Conservation (phyloP, 64 coral and sea anemone species). For the Pocillopora verrucosa region DNA sequence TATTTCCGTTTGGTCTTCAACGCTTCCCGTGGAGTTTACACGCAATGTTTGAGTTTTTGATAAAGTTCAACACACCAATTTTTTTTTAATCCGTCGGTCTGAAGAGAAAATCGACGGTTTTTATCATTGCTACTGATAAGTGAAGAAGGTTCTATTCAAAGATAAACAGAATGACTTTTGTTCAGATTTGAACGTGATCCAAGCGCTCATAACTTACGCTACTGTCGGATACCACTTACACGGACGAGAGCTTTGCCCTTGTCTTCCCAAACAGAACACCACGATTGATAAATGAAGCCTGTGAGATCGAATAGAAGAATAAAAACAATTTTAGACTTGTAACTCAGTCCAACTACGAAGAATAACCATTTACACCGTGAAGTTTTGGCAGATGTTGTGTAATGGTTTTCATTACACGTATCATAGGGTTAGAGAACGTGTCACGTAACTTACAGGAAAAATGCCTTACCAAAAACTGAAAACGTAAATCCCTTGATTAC, state of each 20-base stretch:
- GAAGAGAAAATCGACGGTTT: background rate
- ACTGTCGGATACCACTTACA: background rate
- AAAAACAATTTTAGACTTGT: background rate
- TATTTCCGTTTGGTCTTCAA: no score
- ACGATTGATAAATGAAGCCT: slow-evolving; percentile 1
- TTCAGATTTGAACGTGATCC: background rate
- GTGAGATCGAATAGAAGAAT: background rate
- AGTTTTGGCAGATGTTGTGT: no score
- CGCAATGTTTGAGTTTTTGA: no score
- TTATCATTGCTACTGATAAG: background rate
- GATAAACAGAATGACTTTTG: no score
- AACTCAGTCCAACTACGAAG: background rate
- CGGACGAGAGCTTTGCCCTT: background rate
- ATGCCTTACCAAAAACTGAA: slow-evolving; percentile 4
- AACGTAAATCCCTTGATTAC: background rate
- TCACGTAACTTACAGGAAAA: background rate
- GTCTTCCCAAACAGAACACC: background rate
- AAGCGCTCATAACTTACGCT: background rate
- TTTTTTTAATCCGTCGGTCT: no score
- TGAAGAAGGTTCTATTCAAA: background rate
- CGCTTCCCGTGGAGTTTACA: no score
- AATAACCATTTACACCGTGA: background rate
- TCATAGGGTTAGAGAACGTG: background rate
- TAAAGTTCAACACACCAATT: no score
- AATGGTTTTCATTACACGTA: background rate